These are phyloP conservation scores for Chrysaora quinquecirrha DNA, from an alignment of 30 jellyfish, hydroid and myxozoan species.

Conservation along the genomic window DNA sequence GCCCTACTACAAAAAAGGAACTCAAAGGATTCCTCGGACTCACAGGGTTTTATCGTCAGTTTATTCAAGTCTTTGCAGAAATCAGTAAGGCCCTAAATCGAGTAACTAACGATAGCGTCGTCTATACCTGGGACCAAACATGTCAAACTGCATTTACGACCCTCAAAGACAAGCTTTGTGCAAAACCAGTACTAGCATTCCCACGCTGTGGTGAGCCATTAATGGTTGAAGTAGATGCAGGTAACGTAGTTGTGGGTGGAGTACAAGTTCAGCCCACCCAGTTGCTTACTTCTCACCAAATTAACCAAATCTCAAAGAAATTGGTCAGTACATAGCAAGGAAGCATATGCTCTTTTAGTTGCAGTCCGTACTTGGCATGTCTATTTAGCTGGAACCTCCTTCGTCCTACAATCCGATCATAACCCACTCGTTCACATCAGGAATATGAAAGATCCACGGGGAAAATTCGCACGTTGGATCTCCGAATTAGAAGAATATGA, in stretches of 20 bases:
- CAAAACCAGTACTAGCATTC: conserved; percentile 6
- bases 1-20: conserved; percentile 6
- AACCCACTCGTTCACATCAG: conserved; percentile 11
- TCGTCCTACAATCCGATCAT: conserved; percentile 14
- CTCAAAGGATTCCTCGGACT: conserved; percentile 17
- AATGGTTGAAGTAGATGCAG: conserved; percentile 25
- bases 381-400: conserved; percentile 10
- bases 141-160: neutral
- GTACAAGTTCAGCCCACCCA: conserved; percentile 3
- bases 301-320: conserved; percentile 1
- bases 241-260: conserved; percentile 39
- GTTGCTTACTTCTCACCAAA: conserved; percentile 9
- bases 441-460: conserved; percentile 18
- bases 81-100: conserved; percentile 9
- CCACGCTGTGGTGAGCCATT: neutral
- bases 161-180: neutral
- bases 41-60: conserved; percentile 24
- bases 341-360: conserved; percentile 37
- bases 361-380: conserved; percentile 35
- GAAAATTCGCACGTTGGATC: conserved; percentile 25
- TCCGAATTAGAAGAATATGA: conserved; percentile 38
- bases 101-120: neutral
- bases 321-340: conserved; percentile 29
- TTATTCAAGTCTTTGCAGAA: conserved; percentile 13
- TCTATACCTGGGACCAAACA: neutral